Evolutionary conservation across 2,888 invertebrate genomes (phyloP), one percentile per base, ranked within the genome.

Genomic region (Argyresthia goedartella): DNA sequence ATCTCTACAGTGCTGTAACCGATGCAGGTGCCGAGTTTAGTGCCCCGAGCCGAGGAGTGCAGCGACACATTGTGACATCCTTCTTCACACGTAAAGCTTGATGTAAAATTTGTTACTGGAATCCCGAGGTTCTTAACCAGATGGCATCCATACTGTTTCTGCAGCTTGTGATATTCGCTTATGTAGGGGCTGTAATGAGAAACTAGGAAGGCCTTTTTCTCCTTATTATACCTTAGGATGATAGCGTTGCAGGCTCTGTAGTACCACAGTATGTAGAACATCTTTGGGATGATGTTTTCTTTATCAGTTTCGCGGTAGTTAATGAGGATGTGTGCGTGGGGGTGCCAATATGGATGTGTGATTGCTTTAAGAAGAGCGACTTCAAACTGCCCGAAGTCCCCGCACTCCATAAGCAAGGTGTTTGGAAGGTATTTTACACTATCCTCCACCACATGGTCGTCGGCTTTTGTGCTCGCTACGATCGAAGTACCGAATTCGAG

Each of bases 191-290:
- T 74, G 52, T 62, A 81, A 15, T 68, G 45, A 3, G 73, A 67
- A 42, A 78, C 49, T 0, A 64, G 39, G 7, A 72, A 56, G 11
- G 51, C 45, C 53, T 67, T 57, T 45, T 61, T 46, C 6, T 25
- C 41, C 51, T 73, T 71, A 52, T 74, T 58, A 41, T 70, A 68
- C 48, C 76, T 73, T 16, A 78, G 55, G 33, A 82, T 60, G 4
- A 76, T 57, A 1, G 61, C 66, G 53, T 81, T 78, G 34, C 67
- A 60, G 7, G 67, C 69, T 61, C 64, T 75, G 52, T 73, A 67
- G 56, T 69, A 81, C 81, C 81, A 81, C 36, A 76, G 62, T 34
- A 64, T 67, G 50, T 69, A 81, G 55, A 78, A 79, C 54, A 81
- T 59, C 59, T 66, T 73, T 4, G 77, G 70, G 10, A 73, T 54